These are phyloP conservation scores for Hycleus phaleratus DNA, from an alignment of 1,140 invertebrate genomes.

Conservation along the genomic window DNA sequence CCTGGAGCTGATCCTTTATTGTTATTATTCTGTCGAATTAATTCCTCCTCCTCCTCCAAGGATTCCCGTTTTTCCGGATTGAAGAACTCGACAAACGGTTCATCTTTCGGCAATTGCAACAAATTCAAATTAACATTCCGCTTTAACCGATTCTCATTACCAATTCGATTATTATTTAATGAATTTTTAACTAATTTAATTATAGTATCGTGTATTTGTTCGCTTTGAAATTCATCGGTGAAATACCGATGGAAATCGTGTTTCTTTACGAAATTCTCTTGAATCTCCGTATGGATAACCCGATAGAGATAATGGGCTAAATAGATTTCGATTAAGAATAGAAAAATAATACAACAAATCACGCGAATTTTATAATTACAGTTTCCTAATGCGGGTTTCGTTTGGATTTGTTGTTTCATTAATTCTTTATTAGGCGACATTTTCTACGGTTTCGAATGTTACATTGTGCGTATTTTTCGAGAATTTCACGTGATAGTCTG, in stretches of 20 bases:
- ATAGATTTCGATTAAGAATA: constrained; percentile 37
- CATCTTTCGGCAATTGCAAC: constrained; percentile 37
- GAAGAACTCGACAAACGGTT: constrained; percentile 58
- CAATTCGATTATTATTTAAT: too few relatives aligned
- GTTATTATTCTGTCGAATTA: constrained; percentile 47
- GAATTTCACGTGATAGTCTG: not conserved
- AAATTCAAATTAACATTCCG: constrained; percentile 34
- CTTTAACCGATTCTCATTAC: constrained; percentile 14
- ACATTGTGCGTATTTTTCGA: not conserved
- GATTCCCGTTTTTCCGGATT: constrained; percentile 55
- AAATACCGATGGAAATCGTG: constrained; percentile 29
- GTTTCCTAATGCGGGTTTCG: constrained; percentile 11
- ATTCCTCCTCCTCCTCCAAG: constrained; percentile 53
- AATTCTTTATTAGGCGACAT: constrained; percentile 25
- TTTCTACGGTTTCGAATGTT: not conserved
- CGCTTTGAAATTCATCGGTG: constrained; percentile 25
- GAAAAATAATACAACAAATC: constrained; percentile 37
- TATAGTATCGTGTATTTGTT: not conserved
- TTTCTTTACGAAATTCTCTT: constrained; percentile 31
- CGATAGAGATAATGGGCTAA: constrained; percentile 38
- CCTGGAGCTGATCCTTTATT: constrained; percentile 52
- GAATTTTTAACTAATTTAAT: not conserved
- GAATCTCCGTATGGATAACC: constrained; percentile 35
- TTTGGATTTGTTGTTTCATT: constrained; percentile 15
- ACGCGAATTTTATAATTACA: constrained; percentile 38